These are phyloP conservation scores for Phallusia fumigata DNA, from an alignment of 23 tunicate genomes.

Conservation along the genomic window DNA sequence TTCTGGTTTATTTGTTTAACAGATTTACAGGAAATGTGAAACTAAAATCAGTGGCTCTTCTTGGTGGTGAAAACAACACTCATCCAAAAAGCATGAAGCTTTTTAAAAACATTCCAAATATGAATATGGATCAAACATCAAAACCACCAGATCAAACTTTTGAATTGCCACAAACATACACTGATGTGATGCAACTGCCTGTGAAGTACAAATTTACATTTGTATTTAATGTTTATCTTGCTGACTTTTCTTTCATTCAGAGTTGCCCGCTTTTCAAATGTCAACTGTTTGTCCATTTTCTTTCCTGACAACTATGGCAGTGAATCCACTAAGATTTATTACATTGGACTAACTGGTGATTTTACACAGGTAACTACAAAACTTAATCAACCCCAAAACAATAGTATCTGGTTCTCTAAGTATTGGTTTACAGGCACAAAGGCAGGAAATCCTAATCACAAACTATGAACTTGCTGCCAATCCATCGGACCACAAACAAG, in stretches of 20 bases:
- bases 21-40: conserved; percentile 94
- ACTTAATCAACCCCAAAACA: too few species aligned
- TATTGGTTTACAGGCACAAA: conserved; percentile 51
- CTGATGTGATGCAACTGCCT: conserved; percentile 73
- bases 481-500: conserved; percentile 98
- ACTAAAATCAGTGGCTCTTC: conserved; percentile 71
- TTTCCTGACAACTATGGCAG: conserved; percentile 73
- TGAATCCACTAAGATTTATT: conserved; percentile 82
- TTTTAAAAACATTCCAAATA: conserved; percentile 78
- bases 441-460: conserved; percentile 75
- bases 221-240: neutral
- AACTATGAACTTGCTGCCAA: conserved; percentile 91
- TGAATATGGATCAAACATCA: conserved; percentile 73
- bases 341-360: conserved; percentile 96
- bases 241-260: conserved; percentile 17
- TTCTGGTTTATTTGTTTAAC: neutral
- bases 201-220: conserved; percentile 32
- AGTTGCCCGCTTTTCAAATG: conserved; percentile 71
- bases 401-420: too few species aligned
- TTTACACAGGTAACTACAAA: conserved; percentile 49
- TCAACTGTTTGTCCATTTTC: conserved; percentile 69
- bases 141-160: conserved; percentile 76
- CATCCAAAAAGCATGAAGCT: conserved; percentile 83
- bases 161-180: conserved; percentile 51
- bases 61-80: conserved; percentile 87